Base-by-base conservation (phyloP, 53 echinoderm and acorn worm species). In the Henricia sp. region DNA sequence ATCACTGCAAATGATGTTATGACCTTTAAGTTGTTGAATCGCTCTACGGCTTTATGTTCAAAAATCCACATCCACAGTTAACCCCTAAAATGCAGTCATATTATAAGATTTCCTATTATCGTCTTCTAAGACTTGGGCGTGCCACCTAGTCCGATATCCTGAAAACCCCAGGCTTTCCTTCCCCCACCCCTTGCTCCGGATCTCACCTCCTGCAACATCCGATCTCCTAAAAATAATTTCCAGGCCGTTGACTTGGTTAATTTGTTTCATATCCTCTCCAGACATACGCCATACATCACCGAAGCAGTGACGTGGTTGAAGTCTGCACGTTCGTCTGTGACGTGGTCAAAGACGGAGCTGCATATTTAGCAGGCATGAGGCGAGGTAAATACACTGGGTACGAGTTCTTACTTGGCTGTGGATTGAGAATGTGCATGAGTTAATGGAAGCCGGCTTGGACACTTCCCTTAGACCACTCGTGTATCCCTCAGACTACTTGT, bases 221-320 rank as follows among this genome's bases (percentile, higher is more conserved):
- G 14, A 72, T 72, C 42, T 30, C 63, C 17, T 33, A 24, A 37
- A 59, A 58, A 6, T 70, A 48, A 42, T 77, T n/a, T 57, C 16
- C 75, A 41, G 2, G n/a, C 50, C n/a, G 48, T 25, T 68, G 44
- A 68, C 72, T 58, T 16, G 68, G 20, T 40, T 30, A 28, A 68
- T 51, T 72, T 72, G 28, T 70, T 10, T 21, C 14, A 36, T 55
- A 74, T 35, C 50, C 52, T 74, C 23, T 54, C 19, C 93, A 96
- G 82, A 96, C 93, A 2, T 96, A 93, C 48, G 88, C 93, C 16
- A 96, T 96, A 33, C 93, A 96, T 44, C 96, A 96, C 52, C 89
- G 91, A 44, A 89, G 89, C 30, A 48, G 78, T 20, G 75, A 89
- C 37, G 93, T 91, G 36, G 76, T 93, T 42, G 96, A 96, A 55